phyloP scores from a whole-genome alignment of 2,888 invertebrate genomes.

The Trachelus stipa region DNA sequence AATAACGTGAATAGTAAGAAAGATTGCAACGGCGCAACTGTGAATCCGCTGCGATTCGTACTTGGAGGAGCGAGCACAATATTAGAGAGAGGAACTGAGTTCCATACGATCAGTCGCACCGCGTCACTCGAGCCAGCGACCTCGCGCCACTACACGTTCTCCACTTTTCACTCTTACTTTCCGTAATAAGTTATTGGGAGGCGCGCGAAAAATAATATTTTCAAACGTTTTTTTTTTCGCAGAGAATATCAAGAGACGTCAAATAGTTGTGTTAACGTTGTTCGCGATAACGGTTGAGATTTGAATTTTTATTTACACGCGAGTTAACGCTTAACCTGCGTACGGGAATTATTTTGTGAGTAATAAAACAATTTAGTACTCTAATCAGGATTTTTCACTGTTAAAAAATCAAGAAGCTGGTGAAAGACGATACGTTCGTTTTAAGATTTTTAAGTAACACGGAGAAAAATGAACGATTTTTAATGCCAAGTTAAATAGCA shows the following conservation, averaged over 20 bases:
- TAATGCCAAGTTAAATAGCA: not conserved
- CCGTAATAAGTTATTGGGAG: not conserved
- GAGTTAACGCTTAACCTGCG: not conserved
- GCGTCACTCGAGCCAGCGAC: constrained; percentile 58
- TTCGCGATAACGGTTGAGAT: not conserved
- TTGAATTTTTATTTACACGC: not conserved
- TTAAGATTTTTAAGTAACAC: not conserved
- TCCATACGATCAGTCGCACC: constrained; percentile 53
- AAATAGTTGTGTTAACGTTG: not conserved
- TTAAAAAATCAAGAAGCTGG: not conserved
- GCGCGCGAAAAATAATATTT: not conserved
- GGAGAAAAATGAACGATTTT: not conserved
- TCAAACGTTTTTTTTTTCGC: not conserved
- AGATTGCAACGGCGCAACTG: not conserved
- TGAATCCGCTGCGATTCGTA: not conserved
- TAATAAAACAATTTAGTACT: not conserved
- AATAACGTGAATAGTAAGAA: not conserved
- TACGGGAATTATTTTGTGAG: not conserved
- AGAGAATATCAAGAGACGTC: not conserved
- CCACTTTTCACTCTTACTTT: constrained; percentile 23
- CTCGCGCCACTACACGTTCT: constrained; percentile 36
- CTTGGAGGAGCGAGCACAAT: not conserved
- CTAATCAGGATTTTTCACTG: not conserved
- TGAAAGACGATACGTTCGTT: not conserved
- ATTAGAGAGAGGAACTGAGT: constrained; percentile 1